A percentile compares a stretch with the other conserved stretches of the same genome.
phyloP scores from a whole-genome alignment of 2,797 vertebrate species.

The Acrossocheilus wenchowensis region DNA sequence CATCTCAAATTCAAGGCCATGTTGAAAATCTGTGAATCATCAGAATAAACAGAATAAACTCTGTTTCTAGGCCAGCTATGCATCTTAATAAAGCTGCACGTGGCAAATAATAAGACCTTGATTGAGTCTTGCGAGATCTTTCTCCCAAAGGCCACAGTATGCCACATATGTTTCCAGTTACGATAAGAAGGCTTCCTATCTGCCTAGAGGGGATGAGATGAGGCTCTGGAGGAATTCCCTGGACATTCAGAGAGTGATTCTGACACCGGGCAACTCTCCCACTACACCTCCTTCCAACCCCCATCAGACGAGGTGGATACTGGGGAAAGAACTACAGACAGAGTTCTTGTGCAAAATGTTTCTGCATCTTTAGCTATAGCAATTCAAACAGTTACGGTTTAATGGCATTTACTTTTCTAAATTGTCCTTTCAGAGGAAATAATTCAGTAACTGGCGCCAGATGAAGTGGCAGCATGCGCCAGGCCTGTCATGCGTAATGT shows the following conservation, averaged over 20 bases:
- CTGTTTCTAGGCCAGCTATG: neutral
- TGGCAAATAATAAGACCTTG: slow-evolving; percentile 12
- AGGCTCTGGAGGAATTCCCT: slow-evolving; percentile 27
- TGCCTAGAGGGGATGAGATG: slow-evolving; percentile 12
- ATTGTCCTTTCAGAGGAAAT: slow-evolving; percentile 23
- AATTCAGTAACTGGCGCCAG: slow-evolving; percentile 41
- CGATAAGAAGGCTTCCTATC: slow-evolving; percentile 6
- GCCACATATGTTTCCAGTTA: slow-evolving; percentile 38
- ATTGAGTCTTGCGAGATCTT: slow-evolving; percentile 10
- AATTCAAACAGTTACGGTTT: slow-evolving; percentile 27
- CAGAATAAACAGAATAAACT: neutral
- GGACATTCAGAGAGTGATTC: slow-evolving; percentile 10
- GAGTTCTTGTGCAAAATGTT: neutral
- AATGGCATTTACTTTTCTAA: slow-evolving; percentile 30
- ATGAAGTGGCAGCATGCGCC: slow-evolving; percentile 29
- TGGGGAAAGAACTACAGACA: slow-evolving; percentile 9
- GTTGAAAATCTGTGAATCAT: slow-evolving; percentile 14
- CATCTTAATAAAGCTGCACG: slow-evolving; percentile 13
- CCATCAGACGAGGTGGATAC: neutral
- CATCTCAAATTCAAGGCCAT: neutral
- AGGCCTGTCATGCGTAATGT: slow-evolving; percentile 26
- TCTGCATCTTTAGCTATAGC: slow-evolving; percentile 5
- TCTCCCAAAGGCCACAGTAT: slow-evolving; percentile 8
- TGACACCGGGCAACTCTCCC: slow-evolving; percentile 23
- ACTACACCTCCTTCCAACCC: slow-evolving; percentile 2